Evolutionary conservation across 2,113 vertebrate genomes (phyloP).

Genomic region (Eidolon helvum): DNA sequence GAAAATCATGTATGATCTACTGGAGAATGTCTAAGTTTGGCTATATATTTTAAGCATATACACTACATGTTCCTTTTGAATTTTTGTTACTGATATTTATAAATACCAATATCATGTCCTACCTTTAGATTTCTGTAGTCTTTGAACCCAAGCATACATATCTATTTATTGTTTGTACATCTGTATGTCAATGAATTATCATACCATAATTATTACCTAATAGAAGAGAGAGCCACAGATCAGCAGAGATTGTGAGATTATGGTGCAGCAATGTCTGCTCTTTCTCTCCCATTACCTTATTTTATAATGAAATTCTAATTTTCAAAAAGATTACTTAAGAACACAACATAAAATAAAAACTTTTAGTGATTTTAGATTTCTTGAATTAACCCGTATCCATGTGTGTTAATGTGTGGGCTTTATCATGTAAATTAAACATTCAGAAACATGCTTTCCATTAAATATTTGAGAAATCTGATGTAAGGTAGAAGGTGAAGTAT

Average conservation of each 20-base stretch:
- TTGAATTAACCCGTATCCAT: neutral
- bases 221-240: neutral
- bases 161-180: neutral
- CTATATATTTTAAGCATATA: neutral
- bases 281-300: neutral
- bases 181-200: neutral
- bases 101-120: neutral
- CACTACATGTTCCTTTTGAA: neutral
- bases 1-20: neutral
- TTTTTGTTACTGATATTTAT: slow-evolving; percentile 3
- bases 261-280: neutral
- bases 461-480: neutral
- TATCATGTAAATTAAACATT: neutral
- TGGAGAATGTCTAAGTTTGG: neutral
- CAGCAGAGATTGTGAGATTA: neutral
- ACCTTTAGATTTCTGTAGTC: neutral
- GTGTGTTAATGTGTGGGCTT: neutral
- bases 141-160: neutral
- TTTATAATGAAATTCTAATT: slow-evolving; percentile 28
- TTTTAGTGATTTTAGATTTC: neutral
- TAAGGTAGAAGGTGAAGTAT: neutral
- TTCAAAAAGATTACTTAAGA: neutral
- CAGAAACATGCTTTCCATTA: slow-evolving; percentile 21
- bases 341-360: neutral
- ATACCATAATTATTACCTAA: neutral